Base-by-base conservation (phyloP, 37 sponge, comb jelly and placozoan species). In the Halisarca cf. caerulea region DNA sequence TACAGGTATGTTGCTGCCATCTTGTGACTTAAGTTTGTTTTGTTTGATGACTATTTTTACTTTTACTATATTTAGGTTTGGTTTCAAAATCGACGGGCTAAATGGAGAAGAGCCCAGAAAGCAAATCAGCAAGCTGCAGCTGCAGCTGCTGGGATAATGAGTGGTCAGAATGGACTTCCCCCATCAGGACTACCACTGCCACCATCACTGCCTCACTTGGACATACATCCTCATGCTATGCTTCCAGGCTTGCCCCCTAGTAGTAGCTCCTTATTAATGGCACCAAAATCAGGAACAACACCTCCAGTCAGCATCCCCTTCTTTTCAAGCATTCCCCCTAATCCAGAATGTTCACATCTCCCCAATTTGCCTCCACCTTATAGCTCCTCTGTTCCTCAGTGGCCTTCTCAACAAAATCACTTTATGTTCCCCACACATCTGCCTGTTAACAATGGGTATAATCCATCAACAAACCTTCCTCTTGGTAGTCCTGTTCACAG, bases 51-150 rank as follows among this genome's bases (percentile, higher is more conserved):
- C 23, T 32, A 35, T 30, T 2, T 55, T 51, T 18, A 54, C 3
- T 57, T 79, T 64, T 33, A 11, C 5, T 30, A 9, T 14, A 23
- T 39, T 37, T 80, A 93, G 94, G 83, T 92, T 11, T 92, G 92
- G 92, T 92, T 92, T 66, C 92, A 92, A 79, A 92, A 92, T 55
- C 47, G 92, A 24, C 72, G 92, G 36, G 92, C 92, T 36, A 73
- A 75, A 38, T 87, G 95, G 95, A 45, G 95, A 20, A 82, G 92
- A 53, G 89, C 91, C 8, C 92, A 95, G 66, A 95, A 95, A 70
- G 95, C 95, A 0, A 89, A 85, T 42, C 95, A 95, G 79, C 59
- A 92, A 34, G 95, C 95, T 14, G 89, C 89, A 79, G 85, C 84
- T 34, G 90, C 89, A 40, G 85, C 84, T 35, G 85, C 84, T 35